Percentiles rank a stretch among this genome's conserved stretches.
These are phyloP conservation scores for Bacillus rossius DNA, from an alignment of 1,140 invertebrate genomes.

Conservation along the genomic window DNA sequence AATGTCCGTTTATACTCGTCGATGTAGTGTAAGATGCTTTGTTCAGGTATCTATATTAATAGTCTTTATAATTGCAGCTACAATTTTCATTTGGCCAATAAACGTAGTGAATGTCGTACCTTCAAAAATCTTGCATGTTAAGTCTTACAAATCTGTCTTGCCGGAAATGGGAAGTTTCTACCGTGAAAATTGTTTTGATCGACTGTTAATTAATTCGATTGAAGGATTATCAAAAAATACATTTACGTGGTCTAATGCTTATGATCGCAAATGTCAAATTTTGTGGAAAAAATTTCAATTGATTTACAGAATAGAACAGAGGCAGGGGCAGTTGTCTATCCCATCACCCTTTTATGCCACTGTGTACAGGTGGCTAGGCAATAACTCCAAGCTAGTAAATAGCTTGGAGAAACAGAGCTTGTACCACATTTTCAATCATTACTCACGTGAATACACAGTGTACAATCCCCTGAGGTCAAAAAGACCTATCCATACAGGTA, in stretches of 20 bases:
- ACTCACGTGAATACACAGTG: conserved; percentile 10
- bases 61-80: too few species aligned
- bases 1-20: too few species aligned
- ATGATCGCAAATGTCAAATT: conserved; percentile 15
- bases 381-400: neutral
- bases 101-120: too few species aligned
- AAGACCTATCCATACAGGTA: neutral
- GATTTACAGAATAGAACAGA: conserved; percentile 9
- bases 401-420: conserved; percentile 1
- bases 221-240: conserved; percentile 1
- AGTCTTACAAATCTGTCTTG: too few species aligned
- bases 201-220: neutral
- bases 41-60: too few species aligned
- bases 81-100: too few species aligned
- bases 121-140: too few species aligned
- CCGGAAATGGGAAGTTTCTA: neutral
- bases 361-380: neutral
- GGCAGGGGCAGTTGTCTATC: conserved; percentile 1
- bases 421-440: conserved; percentile 5
- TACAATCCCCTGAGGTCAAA: conserved; percentile 16
- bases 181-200: conserved; percentile 6
- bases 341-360: neutral
- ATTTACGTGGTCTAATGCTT: conserved; percentile 8
- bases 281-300: conserved; percentile 11
- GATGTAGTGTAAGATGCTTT: too few species aligned